A percentile compares a stretch with the other conserved stretches of the same genome.
These are phyloP conservation scores for Jordanella pulchra DNA, from an alignment of 2,797 vertebrate species.

Conservation along the genomic window DNA sequence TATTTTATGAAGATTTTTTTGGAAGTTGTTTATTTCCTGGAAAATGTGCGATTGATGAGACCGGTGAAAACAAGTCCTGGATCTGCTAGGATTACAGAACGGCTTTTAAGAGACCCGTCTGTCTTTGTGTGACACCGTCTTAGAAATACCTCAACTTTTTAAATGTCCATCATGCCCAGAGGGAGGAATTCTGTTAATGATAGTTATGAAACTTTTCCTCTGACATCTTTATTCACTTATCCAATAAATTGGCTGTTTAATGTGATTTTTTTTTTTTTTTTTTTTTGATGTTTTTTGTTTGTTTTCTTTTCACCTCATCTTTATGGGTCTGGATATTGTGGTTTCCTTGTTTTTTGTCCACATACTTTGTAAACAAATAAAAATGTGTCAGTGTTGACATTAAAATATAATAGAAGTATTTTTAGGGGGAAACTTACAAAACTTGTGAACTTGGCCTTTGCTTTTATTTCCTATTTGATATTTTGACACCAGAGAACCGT, in stretches of 20 bases:
- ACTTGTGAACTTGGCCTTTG: background rate
- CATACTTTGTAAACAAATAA: background rate
- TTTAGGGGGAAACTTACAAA: background rate
- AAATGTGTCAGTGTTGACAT: background rate
- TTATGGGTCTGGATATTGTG: background rate
- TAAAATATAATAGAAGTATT: background rate
- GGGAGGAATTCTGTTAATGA: background rate
- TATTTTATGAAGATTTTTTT: conserved; percentile 79
- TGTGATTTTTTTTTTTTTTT: background rate
- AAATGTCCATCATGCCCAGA: background rate
- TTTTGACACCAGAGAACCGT: background rate
- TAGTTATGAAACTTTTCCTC: background rate
- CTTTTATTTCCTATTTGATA: background rate
- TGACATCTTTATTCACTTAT: background rate
- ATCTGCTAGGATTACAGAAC: background rate
- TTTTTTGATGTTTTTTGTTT: too few species aligned
- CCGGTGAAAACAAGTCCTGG: background rate
- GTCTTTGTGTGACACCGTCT: background rate
- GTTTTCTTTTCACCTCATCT: background rate
- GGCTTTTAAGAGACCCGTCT: background rate
- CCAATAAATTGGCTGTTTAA: background rate
- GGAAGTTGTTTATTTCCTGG: conserved; percentile 24
- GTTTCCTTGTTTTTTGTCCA: conserved; percentile 1
- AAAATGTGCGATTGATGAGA: background rate
- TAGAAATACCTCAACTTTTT: conserved; percentile 9